Conservation (phyloP, 2,797 vertebrate species). For the Acanthurus leucopareius region DNA sequence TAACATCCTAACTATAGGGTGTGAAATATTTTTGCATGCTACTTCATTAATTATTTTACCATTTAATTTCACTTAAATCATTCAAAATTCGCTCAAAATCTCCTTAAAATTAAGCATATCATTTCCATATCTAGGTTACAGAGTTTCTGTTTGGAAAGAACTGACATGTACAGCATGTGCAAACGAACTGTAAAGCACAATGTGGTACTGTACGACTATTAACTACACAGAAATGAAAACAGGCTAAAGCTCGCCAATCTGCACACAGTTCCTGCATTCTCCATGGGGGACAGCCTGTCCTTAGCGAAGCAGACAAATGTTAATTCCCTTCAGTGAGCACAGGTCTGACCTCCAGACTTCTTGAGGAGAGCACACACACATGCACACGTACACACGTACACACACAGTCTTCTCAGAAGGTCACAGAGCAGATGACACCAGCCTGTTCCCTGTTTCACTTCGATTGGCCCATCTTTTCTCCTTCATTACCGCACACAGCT, state of each 20-base stretch:
- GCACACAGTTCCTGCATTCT: constrained; percentile 73
- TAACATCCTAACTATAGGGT: background rate
- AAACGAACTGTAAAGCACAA: constrained; percentile 30
- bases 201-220: constrained; percentile 45
- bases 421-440: constrained; percentile 84
- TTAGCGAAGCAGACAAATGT: constrained; percentile 85
- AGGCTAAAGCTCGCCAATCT: constrained; percentile 56
- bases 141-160: constrained; percentile 3
- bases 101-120: background rate
- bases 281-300: constrained; percentile 81
- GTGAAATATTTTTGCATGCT: background rate
- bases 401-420: constrained; percentile 84
- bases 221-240: constrained; percentile 56
- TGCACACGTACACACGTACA: constrained; percentile 44
- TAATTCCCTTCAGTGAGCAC: constrained; percentile 85
- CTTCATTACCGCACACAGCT: constrained; percentile 89
- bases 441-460: constrained; percentile 82
- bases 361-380: constrained; percentile 72
- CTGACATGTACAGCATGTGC: constrained; percentile 1
- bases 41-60: background rate
- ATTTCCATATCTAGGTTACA: constrained; percentile 9
- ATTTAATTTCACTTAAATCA: background rate
- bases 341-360: constrained; percentile 86
- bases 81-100: background rate
- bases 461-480: constrained; percentile 87